Evolutionary conservation across 2,113 vertebrate genomes (phyloP).

Genomic region (Synchiropus splendidus): DNA sequence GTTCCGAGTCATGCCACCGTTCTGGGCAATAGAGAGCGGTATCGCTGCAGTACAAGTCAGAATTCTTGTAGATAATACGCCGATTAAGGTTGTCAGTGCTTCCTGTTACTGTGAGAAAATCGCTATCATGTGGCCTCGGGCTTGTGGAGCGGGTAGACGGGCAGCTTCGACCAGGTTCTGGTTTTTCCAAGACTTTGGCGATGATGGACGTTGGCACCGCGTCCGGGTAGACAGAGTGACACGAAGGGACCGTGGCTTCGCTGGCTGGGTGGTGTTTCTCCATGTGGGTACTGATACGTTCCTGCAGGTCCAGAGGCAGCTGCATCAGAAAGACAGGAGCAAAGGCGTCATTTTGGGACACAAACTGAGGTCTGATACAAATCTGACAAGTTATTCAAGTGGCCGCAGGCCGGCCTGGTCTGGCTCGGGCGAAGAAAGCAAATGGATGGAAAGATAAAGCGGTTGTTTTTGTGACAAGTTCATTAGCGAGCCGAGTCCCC

Average conservation of each 20-base stretch:
- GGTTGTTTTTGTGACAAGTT: no score
- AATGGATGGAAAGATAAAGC: no score
- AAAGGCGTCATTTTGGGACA: no score
- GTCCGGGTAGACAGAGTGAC: conserved; percentile 76
- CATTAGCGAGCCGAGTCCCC: no score
- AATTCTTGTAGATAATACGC: conserved; percentile 72
- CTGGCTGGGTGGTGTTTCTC: conserved; percentile 75
- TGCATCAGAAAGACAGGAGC: conserved; percentile 41
- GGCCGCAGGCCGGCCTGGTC: no score
- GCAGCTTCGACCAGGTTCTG: conserved; percentile 73
- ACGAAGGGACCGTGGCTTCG: conserved; percentile 66
- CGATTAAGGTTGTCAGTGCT: conserved; percentile 67
- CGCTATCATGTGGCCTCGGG: conserved; percentile 58
- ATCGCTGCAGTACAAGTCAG: conserved; percentile 87
- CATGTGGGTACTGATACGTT: conserved; percentile 80
- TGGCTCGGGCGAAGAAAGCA: no score
- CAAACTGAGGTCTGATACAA: no score
- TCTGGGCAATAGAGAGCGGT: conserved; percentile 87
- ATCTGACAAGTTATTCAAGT: no score
- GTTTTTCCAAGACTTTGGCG: conserved; percentile 84
- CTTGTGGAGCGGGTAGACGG: conserved; percentile 72
- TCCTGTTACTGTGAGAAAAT: conserved; percentile 59
- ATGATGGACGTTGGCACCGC: conserved; percentile 78
- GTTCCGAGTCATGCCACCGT: conserved; percentile 70
- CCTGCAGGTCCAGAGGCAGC: conserved; percentile 85